A percentile compares a stretch with the other conserved stretches of the same genome.
phyloP scores from a whole-genome alignment of 2,888 invertebrate species.

The Tenthredo notha region DNA sequence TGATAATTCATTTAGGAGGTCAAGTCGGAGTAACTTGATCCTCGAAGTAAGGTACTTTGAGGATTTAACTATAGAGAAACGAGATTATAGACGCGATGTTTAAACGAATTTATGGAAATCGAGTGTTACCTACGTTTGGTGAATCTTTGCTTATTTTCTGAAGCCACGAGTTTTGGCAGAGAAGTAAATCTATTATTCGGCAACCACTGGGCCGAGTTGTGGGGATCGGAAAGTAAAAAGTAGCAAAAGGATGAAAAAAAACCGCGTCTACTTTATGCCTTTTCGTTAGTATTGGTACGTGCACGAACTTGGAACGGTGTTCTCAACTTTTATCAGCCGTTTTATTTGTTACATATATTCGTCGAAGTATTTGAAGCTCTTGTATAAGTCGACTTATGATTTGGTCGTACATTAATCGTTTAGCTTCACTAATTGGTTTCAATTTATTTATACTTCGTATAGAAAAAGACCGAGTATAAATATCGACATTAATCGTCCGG shows the following conservation, averaged over 20 bases:
- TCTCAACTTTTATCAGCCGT: conserved; percentile 14
- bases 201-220: conserved; percentile 3
- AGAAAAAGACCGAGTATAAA: neutral
- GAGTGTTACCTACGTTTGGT: neutral
- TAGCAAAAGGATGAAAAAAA: conserved; percentile 31
- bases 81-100: neutral
- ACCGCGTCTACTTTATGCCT: conserved; percentile 36
- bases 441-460: conserved; percentile 5
- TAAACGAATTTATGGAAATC: neutral
- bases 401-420: neutral
- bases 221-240: conserved; percentile 29
- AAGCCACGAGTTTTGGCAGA: neutral
- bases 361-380: neutral
- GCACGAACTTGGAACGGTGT: conserved; percentile 30
- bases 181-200: conserved; percentile 31
- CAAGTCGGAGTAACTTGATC: neutral
- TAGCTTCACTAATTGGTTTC: neutral
- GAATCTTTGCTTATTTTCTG: neutral
- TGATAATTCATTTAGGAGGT: neutral
- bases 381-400: neutral
- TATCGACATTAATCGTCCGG: neutral
- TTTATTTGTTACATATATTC: conserved; percentile 7
- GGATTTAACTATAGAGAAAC: neutral
- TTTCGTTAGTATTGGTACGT: neutral
- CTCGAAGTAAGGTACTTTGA: neutral